Evolutionary conservation across 2,888 invertebrate species (phyloP).

Genomic region (Amiota communis): DNA sequence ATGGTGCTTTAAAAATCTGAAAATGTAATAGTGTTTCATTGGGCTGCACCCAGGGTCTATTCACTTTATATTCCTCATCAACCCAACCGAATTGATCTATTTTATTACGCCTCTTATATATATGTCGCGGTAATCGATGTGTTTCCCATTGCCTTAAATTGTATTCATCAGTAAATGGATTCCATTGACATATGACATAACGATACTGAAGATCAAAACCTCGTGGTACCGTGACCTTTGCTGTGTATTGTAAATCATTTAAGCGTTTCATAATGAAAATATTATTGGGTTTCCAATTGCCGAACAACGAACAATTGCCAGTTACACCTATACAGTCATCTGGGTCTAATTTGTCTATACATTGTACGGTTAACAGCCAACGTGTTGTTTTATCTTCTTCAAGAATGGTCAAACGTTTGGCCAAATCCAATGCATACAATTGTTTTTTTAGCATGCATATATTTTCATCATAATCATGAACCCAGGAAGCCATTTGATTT

Average conservation of each 20-base stretch:
- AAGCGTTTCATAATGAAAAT: constrained; percentile 74
- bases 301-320: constrained; percentile 79
- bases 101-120: constrained; percentile 83
- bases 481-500: no score
- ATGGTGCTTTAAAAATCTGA: constrained; percentile 83
- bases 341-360: no score
- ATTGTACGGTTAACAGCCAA: no score
- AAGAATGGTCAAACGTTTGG: no score
- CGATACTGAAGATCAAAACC: constrained; percentile 74
- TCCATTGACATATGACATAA: constrained; percentile 78
- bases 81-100: constrained; percentile 65
- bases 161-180: constrained; percentile 16
- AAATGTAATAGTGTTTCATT: constrained; percentile 83
- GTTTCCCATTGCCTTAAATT: not conserved
- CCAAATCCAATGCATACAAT: no score
- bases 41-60: constrained; percentile 83
- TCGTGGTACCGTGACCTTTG: constrained; percentile 24
- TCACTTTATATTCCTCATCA: constrained; percentile 69
- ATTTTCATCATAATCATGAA: no score
- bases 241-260: constrained; percentile 39
- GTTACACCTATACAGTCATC: constrained; percentile 79
- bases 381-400: no score
- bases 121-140: constrained; percentile 82
- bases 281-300: constrained; percentile 79
- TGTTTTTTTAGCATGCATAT: no score